These are phyloP conservation scores for Bradysia coprophila DNA, from an alignment of 1,140 invertebrate genomes.

Conservation along the genomic window DNA sequence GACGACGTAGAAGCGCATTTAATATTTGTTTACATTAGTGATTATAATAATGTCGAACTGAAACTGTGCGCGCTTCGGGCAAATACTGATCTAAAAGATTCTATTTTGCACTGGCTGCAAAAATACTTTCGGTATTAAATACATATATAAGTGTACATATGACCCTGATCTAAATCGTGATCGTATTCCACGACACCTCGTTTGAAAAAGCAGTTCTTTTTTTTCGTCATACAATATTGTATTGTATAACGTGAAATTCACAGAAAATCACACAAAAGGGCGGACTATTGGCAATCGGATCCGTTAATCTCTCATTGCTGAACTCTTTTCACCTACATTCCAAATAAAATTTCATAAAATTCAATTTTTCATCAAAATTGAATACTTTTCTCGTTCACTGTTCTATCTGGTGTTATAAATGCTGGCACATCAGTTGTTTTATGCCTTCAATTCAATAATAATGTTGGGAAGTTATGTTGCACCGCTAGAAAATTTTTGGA, in stretches of 20 bases:
- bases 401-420: no score
- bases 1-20: no score
- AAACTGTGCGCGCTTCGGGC: not conserved
- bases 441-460: no score
- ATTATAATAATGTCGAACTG: not conserved
- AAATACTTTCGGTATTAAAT: no score
- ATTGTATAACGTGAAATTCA: no score
- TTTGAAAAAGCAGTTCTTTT: not conserved
- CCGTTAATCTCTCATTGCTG: not conserved
- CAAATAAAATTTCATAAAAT: not conserved
- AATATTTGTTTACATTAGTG: no score
- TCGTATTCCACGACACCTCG: not conserved
- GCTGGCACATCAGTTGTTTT: no score
- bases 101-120: not conserved
- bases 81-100: not conserved
- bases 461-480: no score
- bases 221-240: not conserved
- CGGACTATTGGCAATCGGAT: not conserved
- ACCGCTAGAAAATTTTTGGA: no score
- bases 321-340: not conserved
- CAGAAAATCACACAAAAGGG: not conserved
- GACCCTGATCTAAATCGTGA: conserved; percentile 4
- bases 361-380: no score
- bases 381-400: no score
- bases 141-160: not conserved